Evolutionary conservation across 2,797 vertebrate genomes (phyloP).

Genomic region (Okamejei kenojei): DNA sequence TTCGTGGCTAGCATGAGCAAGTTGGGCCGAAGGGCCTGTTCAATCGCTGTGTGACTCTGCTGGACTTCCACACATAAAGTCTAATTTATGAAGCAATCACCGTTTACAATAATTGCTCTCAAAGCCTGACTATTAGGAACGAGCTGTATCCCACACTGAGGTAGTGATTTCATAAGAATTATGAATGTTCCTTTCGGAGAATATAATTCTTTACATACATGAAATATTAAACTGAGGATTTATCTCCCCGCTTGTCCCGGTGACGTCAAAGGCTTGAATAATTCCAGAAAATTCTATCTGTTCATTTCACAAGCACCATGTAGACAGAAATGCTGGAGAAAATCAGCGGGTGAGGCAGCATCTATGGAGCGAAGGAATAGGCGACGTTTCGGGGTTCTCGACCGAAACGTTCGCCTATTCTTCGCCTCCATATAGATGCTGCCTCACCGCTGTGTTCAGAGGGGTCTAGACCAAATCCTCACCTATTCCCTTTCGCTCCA

Average conservation of each 20-base stretch:
- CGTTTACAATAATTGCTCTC: not conserved
- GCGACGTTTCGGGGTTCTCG: too few relatives aligned
- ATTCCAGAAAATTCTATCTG: not conserved
- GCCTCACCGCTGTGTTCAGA: too few relatives aligned
- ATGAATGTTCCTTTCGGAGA: not conserved
- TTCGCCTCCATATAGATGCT: too few relatives aligned
- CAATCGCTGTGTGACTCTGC: not conserved
- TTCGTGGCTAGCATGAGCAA: too few relatives aligned
- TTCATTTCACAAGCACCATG: not conserved
- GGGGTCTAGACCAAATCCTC: too few relatives aligned
- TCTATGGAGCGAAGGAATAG: too few relatives aligned
- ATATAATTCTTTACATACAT: slow-evolving; percentile 8
- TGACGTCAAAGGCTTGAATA: not conserved
- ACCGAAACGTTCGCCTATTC: too few relatives aligned
- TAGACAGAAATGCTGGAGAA: too few relatives aligned
- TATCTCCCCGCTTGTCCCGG: not conserved
- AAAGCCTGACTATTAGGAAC: too few relatives aligned
- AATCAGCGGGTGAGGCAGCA: too few relatives aligned
- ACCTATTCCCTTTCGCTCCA: too few relatives aligned
- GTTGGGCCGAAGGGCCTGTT: too few relatives aligned
- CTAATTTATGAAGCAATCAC: not conserved
- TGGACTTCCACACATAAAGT: not conserved
- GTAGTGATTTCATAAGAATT: not conserved
- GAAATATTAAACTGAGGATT: slow-evolving; percentile 34
- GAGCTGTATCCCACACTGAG: not conserved